phyloP scores from a whole-genome alignment of 2,113 vertebrate genomes.

The Xyliphius kryptos region DNA sequence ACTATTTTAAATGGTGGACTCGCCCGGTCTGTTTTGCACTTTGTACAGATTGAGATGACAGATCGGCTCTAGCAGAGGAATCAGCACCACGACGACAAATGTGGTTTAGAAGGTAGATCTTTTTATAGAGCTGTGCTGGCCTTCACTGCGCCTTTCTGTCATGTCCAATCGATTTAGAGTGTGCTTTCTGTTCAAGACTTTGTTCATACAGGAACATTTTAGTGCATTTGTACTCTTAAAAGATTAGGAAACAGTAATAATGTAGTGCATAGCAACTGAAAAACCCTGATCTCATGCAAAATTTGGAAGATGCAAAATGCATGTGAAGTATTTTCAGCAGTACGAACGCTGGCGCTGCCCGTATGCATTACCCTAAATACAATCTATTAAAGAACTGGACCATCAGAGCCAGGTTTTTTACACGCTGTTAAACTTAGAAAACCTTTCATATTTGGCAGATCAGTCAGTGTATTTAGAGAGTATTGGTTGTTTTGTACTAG shows the following conservation, averaged over 20 bases:
- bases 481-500: too few relatives aligned
- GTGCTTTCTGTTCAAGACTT: conserved; percentile 20
- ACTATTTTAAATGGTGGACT: background rate
- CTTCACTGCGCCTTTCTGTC: conserved; percentile 34
- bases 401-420: too few relatives aligned
- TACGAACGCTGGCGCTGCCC: too few relatives aligned
- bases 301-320: too few relatives aligned
- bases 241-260: conserved; percentile 32
- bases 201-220: conserved; percentile 50
- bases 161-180: conserved; percentile 15
- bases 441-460: too few relatives aligned
- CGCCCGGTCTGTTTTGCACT: background rate
- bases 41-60: conserved; percentile 12
- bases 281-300: too few relatives aligned
- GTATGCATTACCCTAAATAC: too few relatives aligned
- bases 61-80: background rate
- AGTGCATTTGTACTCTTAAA: conserved; percentile 52
- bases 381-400: too few relatives aligned
- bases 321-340: too few relatives aligned
- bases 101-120: conserved; percentile 30
- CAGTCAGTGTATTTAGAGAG: too few relatives aligned
- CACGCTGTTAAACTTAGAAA: too few relatives aligned
- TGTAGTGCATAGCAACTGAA: background rate
- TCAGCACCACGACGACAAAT: conserved; percentile 26
- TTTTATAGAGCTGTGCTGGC: conserved; percentile 34